A percentile compares a stretch with the other conserved stretches of the same genome.
Evolutionary conservation across 2,888 invertebrate genomes (phyloP).

Genomic region (Hydroisotoma schaefferi): DNA sequence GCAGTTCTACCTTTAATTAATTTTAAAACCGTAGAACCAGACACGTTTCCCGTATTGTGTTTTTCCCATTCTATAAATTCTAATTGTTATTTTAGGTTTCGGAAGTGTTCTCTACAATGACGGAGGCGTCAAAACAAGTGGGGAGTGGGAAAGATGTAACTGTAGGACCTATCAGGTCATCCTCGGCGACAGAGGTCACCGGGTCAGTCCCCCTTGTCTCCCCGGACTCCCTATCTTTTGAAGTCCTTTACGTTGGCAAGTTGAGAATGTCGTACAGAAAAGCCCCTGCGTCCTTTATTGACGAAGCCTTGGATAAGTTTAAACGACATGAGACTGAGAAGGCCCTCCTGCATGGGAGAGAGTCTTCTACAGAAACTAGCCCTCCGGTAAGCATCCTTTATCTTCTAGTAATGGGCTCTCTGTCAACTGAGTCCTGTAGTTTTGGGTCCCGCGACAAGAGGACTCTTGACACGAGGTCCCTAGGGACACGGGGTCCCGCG

Average conservation of each 20-base stretch:
- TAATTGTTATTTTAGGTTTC: constrained; percentile 64
- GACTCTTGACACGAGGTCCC: no score
- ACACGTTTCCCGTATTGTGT: no score
- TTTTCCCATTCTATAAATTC: no score
- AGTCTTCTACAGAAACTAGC: constrained; percentile 14
- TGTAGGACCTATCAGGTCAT: constrained; percentile 18
- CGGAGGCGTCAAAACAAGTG: constrained; percentile 59
- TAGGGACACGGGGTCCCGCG: neutral
- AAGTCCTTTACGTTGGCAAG: constrained; percentile 87
- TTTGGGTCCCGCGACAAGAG: no score
- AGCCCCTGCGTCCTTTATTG: constrained; percentile 81
- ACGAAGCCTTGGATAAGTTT: constrained; percentile 83
- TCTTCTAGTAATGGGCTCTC: no score
- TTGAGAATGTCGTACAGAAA: constrained; percentile 82
- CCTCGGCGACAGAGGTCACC: constrained; percentile 29
- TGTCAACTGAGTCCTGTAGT: no score
- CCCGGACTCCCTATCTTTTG: constrained; percentile 83
- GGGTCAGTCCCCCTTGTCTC: constrained; percentile 53
- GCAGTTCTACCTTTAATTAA: no score
- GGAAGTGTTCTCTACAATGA: constrained; percentile 69
- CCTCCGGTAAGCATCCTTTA: constrained; percentile 42
- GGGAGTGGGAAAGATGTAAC: no score
- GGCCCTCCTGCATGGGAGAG: constrained; percentile 48
- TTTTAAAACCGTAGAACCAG: no score
- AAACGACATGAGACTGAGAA: constrained; percentile 74